These are phyloP conservation scores for Mormyrus lacerda DNA, from an alignment of 2,113 vertebrate genomes.

Conservation along the genomic window DNA sequence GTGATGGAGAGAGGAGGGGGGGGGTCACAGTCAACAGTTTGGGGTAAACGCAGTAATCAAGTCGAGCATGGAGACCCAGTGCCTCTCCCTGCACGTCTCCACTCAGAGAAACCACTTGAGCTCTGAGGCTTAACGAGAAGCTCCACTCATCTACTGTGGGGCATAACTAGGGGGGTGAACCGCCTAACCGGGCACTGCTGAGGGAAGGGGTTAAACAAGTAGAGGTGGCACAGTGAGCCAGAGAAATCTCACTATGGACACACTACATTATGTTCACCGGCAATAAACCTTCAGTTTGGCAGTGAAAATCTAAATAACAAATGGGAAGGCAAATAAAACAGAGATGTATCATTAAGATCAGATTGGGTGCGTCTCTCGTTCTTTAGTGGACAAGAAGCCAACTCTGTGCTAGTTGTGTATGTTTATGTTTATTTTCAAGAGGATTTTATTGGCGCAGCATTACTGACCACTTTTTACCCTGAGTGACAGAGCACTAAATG, in stretches of 20 bases:
- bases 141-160: background rate
- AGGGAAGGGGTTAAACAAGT: background rate
- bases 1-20: background rate
- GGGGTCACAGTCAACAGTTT: background rate
- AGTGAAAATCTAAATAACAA: background rate
- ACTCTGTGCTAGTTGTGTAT: background rate
- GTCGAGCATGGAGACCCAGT: background rate
- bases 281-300: background rate
- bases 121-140: background rate
- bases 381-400: background rate
- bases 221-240: background rate
- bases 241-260: background rate
- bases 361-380: background rate
- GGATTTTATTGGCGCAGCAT: background rate
- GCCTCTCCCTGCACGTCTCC: background rate
- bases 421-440: constrained; percentile 1
- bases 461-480: background rate
- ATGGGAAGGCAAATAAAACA: background rate
- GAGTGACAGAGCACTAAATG: background rate
- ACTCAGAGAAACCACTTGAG: background rate
- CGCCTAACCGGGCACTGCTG: background rate
- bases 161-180: background rate
- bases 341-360: background rate
- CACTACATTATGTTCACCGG: background rate
- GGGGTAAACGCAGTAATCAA: background rate